Percentiles rank a stretch among this genome's conserved stretches.
These are phyloP conservation scores for Podiceps cristatus DNA, from an alignment of 2,113 vertebrate species.

Conservation along the genomic window DNA sequence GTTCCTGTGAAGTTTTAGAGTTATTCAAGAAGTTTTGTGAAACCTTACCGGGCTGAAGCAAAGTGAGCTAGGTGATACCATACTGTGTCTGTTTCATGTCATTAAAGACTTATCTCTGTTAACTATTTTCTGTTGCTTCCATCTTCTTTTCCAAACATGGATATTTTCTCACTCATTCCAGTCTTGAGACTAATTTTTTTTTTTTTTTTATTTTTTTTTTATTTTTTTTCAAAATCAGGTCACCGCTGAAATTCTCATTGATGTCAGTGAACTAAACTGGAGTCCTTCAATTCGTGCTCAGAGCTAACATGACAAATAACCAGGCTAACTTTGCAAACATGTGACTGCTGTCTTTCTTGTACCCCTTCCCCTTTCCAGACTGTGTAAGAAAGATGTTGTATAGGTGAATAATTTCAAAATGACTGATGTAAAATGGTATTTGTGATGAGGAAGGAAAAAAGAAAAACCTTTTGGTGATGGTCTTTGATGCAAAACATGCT, in stretches of 20 bases:
- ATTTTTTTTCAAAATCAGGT: neutral
- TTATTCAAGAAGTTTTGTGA: neutral
- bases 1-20: neutral
- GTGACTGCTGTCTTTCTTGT: neutral
- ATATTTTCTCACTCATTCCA: neutral
- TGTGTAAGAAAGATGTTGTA: neutral
- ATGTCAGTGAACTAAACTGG: neutral
- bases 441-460: neutral
- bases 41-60: neutral
- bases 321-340: neutral
- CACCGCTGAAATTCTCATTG: neutral
- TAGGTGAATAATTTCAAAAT: conserved; percentile 15
- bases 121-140: neutral
- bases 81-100: neutral
- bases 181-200: neutral
- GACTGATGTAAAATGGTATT: neutral
- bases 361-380: neutral
- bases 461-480: neutral
- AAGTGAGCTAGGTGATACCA: neutral
- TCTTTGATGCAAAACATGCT: neutral
- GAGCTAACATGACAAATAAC: neutral
- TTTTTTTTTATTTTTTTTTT: neutral
- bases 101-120: neutral
- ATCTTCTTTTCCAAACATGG: neutral
- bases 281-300: neutral